Evolutionary conservation across 2,888 invertebrate species (phyloP).

Genomic region (Campoletis raptor): DNA sequence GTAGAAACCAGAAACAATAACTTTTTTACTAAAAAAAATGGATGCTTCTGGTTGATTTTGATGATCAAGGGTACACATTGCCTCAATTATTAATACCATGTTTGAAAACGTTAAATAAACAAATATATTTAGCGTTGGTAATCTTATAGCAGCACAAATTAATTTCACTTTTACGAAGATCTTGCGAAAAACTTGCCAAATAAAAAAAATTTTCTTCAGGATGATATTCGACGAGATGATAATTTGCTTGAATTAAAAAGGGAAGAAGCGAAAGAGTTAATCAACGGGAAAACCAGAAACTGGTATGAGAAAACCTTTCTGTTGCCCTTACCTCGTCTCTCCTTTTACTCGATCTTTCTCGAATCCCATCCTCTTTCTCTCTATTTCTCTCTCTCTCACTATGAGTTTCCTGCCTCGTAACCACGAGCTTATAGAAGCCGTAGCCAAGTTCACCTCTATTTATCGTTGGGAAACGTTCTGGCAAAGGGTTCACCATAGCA

Average conservation of each 20-base stretch:
- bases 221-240: constrained; percentile 53
- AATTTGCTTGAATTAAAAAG: constrained; percentile 76
- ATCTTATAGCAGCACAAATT: not conserved
- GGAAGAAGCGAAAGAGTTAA: constrained; percentile 72
- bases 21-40: not conserved
- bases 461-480: constrained; percentile 45
- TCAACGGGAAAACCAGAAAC: constrained; percentile 68
- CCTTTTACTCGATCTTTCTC: constrained; percentile 8
- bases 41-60: not conserved
- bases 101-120: not conserved
- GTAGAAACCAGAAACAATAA: too few relatives aligned
- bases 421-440: constrained; percentile 41
- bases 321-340: constrained; percentile 11
- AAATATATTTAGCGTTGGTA: not conserved
- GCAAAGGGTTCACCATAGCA: constrained; percentile 26
- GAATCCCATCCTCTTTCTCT: not conserved
- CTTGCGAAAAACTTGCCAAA: constrained; percentile 5
- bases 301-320: constrained; percentile 25
- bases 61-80: not conserved
- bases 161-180: not conserved
- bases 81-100: not conserved
- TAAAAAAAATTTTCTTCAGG: not conserved
- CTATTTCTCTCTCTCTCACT: constrained; percentile 23
- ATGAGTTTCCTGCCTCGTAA: constrained; percentile 8
- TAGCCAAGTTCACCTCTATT: constrained; percentile 59